Evolutionary conservation across 2,888 invertebrate species (phyloP).

Genomic region (Nineta flava): DNA sequence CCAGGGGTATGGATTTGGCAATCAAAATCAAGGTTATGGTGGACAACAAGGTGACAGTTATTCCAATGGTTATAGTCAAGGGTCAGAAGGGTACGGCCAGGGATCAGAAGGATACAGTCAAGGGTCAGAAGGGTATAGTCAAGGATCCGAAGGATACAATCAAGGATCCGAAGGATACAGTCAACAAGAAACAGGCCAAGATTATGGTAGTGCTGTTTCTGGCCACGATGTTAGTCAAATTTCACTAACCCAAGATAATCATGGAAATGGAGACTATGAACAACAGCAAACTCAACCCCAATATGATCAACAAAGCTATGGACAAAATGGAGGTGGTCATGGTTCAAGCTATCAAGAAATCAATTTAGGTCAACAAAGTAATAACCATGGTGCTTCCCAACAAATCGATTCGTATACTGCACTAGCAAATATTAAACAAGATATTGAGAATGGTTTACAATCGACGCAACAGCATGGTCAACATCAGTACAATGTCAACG

Average conservation of each 20-base stretch:
- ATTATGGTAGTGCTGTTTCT: neutral
- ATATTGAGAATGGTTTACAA: neutral
- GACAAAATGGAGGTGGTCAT: neutral
- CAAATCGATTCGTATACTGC: slow-evolving; percentile 6
- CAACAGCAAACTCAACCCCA: slow-evolving; percentile 1
- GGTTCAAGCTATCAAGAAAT: slow-evolving; percentile 5
- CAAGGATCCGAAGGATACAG: neutral
- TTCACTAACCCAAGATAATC: neutral
- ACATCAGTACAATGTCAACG: no score
- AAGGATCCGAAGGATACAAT: neutral
- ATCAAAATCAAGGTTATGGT: neutral
- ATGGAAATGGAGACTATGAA: slow-evolving; percentile 2
- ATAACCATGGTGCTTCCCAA: neutral
- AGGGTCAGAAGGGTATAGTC: neutral
- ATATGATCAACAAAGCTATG: slow-evolving; percentile 6
- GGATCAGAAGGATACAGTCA: neutral
- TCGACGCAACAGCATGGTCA: neutral
- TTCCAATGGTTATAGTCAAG: neutral
- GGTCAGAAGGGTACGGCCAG: neutral
- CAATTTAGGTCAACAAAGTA: neutral
- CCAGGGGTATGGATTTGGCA: neutral
- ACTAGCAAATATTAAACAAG: slow-evolving; percentile 4
- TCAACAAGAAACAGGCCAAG: neutral
- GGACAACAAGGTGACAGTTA: neutral
- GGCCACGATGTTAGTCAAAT: neutral